phyloP scores from a whole-genome alignment of 1,140 invertebrate species.

The Trachymyrmex cornetzi region DNA sequence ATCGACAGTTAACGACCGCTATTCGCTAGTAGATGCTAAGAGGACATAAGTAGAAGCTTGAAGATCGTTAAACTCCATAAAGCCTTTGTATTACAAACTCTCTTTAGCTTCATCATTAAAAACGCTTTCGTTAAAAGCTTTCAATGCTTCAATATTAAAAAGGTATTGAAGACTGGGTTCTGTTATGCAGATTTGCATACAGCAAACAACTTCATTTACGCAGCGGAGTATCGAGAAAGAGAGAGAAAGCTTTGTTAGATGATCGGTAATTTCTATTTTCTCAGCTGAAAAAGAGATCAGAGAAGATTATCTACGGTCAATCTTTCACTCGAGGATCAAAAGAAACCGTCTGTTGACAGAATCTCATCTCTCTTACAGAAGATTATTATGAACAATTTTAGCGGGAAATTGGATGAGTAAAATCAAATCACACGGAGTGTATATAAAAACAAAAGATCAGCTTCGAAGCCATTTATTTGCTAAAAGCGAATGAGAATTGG shows the following conservation, averaged over 20 bases:
- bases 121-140: conserved; percentile 10
- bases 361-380: background rate
- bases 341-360: background rate
- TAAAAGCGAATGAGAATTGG: conserved; percentile 12
- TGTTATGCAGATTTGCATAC: background rate
- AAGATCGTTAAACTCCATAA: background rate
- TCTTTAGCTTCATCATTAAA: background rate
- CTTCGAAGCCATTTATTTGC: background rate
- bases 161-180: background rate
- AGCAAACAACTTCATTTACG: background rate
- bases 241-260: background rate
- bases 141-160: background rate
- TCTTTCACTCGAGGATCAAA: conserved; percentile 29
- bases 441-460: background rate
- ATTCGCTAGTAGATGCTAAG: background rate
- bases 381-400: background rate
- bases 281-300: background rate
- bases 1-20: background rate
- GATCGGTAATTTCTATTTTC: background rate
- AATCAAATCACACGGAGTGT: background rate
- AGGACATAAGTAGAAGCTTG: background rate
- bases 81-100: background rate
- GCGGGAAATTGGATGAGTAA: background rate
- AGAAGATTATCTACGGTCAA: background rate
- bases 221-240: background rate